A percentile compares a stretch with the other conserved stretches of the same genome.
These are phyloP conservation scores for Chionomys nivalis DNA, from an alignment of 2,113 vertebrate genomes.

Conservation along the genomic window DNA sequence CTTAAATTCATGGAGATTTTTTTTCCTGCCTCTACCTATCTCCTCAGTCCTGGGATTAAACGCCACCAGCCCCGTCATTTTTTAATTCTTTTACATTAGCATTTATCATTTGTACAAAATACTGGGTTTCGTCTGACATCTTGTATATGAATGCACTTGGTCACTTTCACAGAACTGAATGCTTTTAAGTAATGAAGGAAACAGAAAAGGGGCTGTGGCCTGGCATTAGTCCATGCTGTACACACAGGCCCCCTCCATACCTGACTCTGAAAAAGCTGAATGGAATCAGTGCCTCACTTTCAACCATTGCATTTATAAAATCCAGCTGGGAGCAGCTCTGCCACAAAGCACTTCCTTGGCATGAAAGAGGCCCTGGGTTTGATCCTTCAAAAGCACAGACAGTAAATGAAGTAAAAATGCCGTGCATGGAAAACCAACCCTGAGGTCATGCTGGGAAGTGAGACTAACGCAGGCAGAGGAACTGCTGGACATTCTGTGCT, in stretches of 20 bases:
- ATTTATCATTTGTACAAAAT: background rate
- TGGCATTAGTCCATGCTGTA: background rate
- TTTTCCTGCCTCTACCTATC: background rate
- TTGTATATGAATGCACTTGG: no score
- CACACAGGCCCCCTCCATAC: background rate
- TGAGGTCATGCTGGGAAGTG: background rate
- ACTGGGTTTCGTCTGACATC: background rate
- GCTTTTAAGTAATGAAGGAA: no score
- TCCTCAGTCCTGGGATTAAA: background rate
- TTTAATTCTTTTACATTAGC: background rate
- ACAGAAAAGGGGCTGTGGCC: background rate
- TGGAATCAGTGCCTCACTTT: background rate
- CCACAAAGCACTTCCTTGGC: background rate
- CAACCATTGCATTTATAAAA: background rate
- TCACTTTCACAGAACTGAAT: background rate
- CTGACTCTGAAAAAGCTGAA: no score
- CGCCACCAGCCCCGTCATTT: background rate
- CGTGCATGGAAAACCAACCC: background rate
- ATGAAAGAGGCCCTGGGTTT: background rate
- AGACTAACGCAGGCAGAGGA: background rate
- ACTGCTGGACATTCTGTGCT: background rate
- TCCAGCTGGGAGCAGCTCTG: background rate
- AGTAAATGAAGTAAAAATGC: background rate
- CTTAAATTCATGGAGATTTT: background rate
- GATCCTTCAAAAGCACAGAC: background rate